Evolutionary conservation across 2,797 vertebrate species (phyloP).

Genomic region (Lacerta bilineata): DNA sequence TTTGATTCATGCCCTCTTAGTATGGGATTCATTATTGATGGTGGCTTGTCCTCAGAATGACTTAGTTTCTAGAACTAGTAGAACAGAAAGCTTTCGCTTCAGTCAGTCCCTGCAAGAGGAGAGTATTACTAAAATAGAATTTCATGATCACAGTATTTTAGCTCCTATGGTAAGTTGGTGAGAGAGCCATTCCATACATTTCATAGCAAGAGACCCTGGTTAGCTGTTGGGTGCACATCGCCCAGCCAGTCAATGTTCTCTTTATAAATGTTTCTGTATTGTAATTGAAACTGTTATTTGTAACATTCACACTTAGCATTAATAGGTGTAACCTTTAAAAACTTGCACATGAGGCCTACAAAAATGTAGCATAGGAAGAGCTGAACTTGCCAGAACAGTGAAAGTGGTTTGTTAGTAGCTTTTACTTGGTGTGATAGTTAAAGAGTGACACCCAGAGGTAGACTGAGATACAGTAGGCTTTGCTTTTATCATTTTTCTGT

Average conservation of each 20-base stretch:
- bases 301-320: neutral
- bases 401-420: conserved; percentile 25
- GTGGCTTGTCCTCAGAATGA: neutral
- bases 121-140: neutral
- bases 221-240: neutral
- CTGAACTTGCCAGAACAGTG: conserved; percentile 13
- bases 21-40: neutral
- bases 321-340: neutral
- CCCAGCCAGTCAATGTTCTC: neutral
- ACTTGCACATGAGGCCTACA: neutral
- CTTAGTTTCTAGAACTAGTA: neutral
- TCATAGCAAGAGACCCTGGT: neutral
- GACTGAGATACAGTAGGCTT: conserved; percentile 32
- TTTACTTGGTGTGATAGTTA: conserved; percentile 42
- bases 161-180: conserved; percentile 26
- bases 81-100: neutral
- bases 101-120: neutral
- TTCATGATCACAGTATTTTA: neutral
- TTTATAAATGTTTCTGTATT: neutral
- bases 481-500: neutral
- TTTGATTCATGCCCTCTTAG: conserved; percentile 11
- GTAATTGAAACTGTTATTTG: neutral
- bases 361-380: neutral
- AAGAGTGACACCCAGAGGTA: conserved; percentile 73
- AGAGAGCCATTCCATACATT: neutral